Conservation (phyloP, 2,113 vertebrate genomes). For the Ramphastos sulfuratus region DNA sequence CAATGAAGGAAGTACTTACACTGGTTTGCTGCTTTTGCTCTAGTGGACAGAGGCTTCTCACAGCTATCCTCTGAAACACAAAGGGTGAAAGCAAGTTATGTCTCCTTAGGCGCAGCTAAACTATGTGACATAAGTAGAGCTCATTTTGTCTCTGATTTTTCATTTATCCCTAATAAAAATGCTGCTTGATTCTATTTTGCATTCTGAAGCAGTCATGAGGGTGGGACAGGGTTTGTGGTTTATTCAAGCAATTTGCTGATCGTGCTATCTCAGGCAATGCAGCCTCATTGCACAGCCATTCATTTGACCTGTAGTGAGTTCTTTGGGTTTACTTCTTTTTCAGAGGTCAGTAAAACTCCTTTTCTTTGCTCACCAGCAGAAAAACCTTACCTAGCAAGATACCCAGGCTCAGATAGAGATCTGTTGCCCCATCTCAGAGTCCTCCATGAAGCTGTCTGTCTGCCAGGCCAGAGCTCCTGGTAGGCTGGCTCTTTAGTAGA, state of each 20-base stretch:
- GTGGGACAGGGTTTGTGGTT: background rate
- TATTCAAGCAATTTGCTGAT: conserved; percentile 16
- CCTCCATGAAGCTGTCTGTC: background rate
- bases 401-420: background rate
- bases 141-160: conserved; percentile 3
- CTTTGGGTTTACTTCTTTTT: background rate
- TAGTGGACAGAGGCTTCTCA: background rate
- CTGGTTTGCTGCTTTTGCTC: background rate
- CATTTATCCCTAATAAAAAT: background rate
- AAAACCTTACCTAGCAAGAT: background rate
- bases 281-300: background rate
- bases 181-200: conserved; percentile 9
- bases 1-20: background rate
- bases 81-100: background rate
- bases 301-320: background rate
- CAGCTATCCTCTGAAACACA: background rate
- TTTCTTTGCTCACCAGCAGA: background rate
- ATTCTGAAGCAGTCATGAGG: background rate
- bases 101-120: conserved; percentile 21
- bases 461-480: background rate
- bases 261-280: background rate
- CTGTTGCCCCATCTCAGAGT: background rate
- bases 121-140: background rate
- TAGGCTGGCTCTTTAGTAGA: background rate
- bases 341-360: background rate